Base-by-base conservation (phyloP, 1,140 invertebrate species). In the Bombus huntii region DNA sequence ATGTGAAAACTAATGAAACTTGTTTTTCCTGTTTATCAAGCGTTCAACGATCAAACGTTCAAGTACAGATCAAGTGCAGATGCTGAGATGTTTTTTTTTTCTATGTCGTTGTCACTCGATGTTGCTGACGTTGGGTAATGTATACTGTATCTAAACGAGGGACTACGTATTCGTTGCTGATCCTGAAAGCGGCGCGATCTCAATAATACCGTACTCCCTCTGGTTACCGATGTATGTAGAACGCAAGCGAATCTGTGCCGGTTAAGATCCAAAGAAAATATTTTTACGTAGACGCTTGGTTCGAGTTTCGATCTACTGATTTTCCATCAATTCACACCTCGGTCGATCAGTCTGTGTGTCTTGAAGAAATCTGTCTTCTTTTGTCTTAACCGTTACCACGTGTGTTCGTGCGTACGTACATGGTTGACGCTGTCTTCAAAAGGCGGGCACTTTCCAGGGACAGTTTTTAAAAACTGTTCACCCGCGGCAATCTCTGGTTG, bases 111-210 rank as follows among this genome's bases (percentile, higher is more conserved):
- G 47, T 53, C 18, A 18, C 18, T 22, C 47, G 47, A 53, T 22
- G 6, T 53, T 53, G 47, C 65, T 34, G 79, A 76, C 25, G 59
- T 77, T 89, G 57, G 91, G 91, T 92, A 92, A 93, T 75, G 92
- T 91, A 92, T 92, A 25, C 22, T 1, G 37, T 8, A 15, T 34
- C 31, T 18, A n/a, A 79, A 79, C 62, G 42, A 68, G 77, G 62
- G 65, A 79, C 25, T 68, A 59, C 42, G 39, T 10, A 2, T 65
- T 66, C 59, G 37, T 42, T n/a, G 25, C 28, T 77, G 37, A 37
- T 47, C 62, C 1, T 25, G 4, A 70, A 70, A 28, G 2, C 34
- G 34, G 1, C 39, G 12, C n/a, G 42, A 44, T 74, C 72, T 47
- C 42, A n/a, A 42, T 3, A 18, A 28, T 59, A 42, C 31, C 22